These are phyloP conservation scores for Psittacula echo DNA, from an alignment of 2,797 vertebrate species.

Conservation along the genomic window DNA sequence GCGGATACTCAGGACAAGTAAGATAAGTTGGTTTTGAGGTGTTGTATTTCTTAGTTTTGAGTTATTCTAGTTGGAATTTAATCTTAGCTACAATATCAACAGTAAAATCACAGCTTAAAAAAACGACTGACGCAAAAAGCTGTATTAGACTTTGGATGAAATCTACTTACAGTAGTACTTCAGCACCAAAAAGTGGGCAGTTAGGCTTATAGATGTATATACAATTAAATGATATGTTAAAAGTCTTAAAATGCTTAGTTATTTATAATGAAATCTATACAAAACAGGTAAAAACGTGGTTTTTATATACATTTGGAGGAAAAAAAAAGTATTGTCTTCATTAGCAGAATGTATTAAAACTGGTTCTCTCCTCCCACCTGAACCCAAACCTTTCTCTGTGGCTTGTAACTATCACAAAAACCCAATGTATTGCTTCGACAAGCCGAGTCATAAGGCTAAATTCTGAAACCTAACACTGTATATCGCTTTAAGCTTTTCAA, in stretches of 20 bases:
- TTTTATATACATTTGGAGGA: constrained; percentile 76
- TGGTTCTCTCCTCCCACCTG: constrained; percentile 10
- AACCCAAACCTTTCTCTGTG: constrained; percentile 43
- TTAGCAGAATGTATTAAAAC: constrained; percentile 75
- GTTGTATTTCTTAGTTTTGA: constrained; percentile 51
- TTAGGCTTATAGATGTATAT: constrained; percentile 74
- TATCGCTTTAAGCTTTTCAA: neutral
- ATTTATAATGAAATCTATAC: constrained; percentile 84
- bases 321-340: constrained; percentile 69
- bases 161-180: constrained; percentile 81
- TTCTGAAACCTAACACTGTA: neutral
- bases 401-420: constrained; percentile 61
- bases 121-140: constrained; percentile 67
- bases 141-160: constrained; percentile 75
- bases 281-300: constrained; percentile 81
- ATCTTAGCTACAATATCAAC: constrained; percentile 42
- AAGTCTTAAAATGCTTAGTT: constrained; percentile 79
- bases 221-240: constrained; percentile 76
- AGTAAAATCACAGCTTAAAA: constrained; percentile 66
- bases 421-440: constrained; percentile 71
- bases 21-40: neutral
- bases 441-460: constrained; percentile 66
- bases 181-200: constrained; percentile 79
- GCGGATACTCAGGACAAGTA: neutral
- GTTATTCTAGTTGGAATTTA: constrained; percentile 51